Evolutionary conservation across 1,140 invertebrate species (phyloP), one percentile per base, ranked within the genome.

Genomic region (Halictus rubicundus): DNA sequence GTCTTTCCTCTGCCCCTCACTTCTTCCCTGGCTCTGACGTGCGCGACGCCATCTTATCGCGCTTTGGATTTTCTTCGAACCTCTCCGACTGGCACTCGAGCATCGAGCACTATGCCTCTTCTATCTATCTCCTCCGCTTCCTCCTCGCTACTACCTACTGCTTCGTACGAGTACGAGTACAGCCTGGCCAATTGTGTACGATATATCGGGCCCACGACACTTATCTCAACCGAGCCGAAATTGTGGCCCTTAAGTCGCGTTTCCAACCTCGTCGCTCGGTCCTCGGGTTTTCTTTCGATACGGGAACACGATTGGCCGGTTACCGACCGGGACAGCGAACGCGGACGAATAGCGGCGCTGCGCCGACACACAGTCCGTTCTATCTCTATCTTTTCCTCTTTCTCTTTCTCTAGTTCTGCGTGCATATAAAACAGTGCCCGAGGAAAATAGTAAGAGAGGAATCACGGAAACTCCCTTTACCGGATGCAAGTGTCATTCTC

Each of bases 1-100:
- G 76, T 64, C 76, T 80, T 69, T 80, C 79, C 76, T 63, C 63
- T 52, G 21, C 80, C 65, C 73, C 82, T 89, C 83, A 88, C 83
- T 88, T 87, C 84, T 88, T 84, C 86, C 72, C 80, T 80, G 78
- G 80, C 49, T 78, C 80, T 73, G 87, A 86, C 85, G 88, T 88
- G 88, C 88, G 87, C 87, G 91, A 90, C 91, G 91, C 91, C 91
- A 92, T 92, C 87, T 92, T 92, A 80, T 80, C 65, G 46, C 68
- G 25, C 66, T 72, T 63, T 81, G 61, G 60, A 71, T 81, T 78
- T 78, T 70, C 74, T 79, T 81, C 21, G 25, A 52, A 65, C 59
- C 72, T 60, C 72, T 60, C 46, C 66, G 59, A 39, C 66, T 65
- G 61, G 21, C 70, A 46, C 25, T 19, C 74, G 64, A 70, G 32